Percentiles rank a stretch among this genome's conserved stretches.
phyloP scores from a whole-genome alignment of 2,113 vertebrate genomes.

The Otocyon megalotis region DNA sequence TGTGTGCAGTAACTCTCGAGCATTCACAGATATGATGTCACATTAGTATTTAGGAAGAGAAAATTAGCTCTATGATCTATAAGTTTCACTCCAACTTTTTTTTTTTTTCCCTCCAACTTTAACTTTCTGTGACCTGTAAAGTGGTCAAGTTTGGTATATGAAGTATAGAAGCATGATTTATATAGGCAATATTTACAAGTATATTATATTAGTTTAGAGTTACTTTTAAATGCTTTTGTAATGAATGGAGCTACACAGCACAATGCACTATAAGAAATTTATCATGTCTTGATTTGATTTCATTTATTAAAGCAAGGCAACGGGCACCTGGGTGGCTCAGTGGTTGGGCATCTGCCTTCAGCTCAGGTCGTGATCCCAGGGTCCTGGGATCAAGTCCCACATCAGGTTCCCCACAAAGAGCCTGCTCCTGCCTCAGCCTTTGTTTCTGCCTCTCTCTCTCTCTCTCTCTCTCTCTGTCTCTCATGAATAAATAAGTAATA shows the following conservation, averaged over 20 bases:
- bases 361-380: no score
- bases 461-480: no score
- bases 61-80: not conserved
- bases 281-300: not conserved
- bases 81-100: not conserved
- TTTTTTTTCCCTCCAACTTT: not conserved
- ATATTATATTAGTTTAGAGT: not conserved
- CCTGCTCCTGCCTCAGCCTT: no score
- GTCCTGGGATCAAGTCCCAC: no score
- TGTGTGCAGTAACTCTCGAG: not conserved
- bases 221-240: conserved; percentile 10
- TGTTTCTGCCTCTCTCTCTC: no score
- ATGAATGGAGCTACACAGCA: not conserved
- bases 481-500: no score
- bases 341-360: no score
- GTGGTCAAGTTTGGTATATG: not conserved
- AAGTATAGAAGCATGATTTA: not conserved
- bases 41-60: not conserved
- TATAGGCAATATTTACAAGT: not conserved
- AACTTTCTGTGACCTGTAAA: not conserved
- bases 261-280: not conserved
- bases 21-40: not conserved
- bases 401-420: no score
- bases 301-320: not conserved
- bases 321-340: no score